Base-by-base conservation (phyloP, 2,888 invertebrate genomes). In the Pammene fasciana region DNA sequence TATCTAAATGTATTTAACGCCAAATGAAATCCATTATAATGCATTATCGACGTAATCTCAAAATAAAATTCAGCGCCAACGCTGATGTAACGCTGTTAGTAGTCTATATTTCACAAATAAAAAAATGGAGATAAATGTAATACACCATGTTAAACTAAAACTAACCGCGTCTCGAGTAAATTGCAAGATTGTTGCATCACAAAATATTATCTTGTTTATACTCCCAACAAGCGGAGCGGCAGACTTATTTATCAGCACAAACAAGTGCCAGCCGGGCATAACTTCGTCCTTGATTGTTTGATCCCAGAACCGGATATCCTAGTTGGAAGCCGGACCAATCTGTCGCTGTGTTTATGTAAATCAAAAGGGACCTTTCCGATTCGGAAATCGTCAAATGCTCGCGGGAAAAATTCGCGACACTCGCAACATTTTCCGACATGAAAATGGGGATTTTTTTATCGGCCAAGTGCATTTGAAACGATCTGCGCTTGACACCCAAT, bases 401-500 rank as follows among this genome's bases (percentile, higher is more conserved):
- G 36, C 56, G 57, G 68, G 41, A 65, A 70, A 70, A 70, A 70
- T 34, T 67, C 48, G 62, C 55, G 65, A 46, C 54, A 65, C 38
- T 68, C 61, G 62, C 46, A 66, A 62, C 71, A 41, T 54, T 61
- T 62, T 38, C 11, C 34, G 57, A 72, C 46, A 54, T 62, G 67
- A 18, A 62, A 72, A 73, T 65, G 65, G 68, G 68, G 52, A 52
- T 64, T 68, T 65, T 59, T 72, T 72, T 73, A 74, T 74, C 74
- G 65, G 34, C 14, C 55, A 72, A 72, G 68, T 66, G 70, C 73
- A 68, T 70, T 72, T 68, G 62, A 61, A 50, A n/a, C 66, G 64
- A 67, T 68, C 74, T 72, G 72, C 66, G 72, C 57, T 71, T 72
- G 74, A 74, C 74, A 72, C 71, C 65, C 72, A 68, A 72, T 72